Evolutionary conservation across 2,113 vertebrate genomes (phyloP).

Genomic region (Sphaerodactylus townsendi): DNA sequence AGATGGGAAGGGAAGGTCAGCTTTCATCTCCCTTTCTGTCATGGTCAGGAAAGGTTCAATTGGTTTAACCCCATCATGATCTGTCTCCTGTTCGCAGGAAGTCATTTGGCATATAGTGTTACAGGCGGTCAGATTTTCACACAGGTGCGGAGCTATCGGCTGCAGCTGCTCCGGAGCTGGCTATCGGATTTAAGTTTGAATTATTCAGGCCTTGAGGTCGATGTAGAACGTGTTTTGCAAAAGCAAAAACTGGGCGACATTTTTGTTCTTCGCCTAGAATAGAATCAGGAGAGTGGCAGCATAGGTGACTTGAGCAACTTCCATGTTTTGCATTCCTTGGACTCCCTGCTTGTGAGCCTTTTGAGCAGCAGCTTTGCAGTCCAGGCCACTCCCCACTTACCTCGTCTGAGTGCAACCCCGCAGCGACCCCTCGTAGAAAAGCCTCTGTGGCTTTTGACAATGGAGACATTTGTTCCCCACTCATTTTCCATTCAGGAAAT

Average conservation of each 20-base stretch:
- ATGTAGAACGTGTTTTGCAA: neutral
- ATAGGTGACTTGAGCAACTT: neutral
- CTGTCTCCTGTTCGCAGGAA: conserved; percentile 45
- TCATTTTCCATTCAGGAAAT: too few relatives aligned
- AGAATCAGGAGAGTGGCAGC: neutral
- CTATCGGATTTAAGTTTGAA: neutral
- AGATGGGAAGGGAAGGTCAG: conserved; percentile 45
- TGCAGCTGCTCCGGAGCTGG: conserved; percentile 9
- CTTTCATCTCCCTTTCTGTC: conserved; percentile 45
- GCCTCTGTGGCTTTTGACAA: too few relatives aligned
- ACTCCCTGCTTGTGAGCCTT: too few relatives aligned
- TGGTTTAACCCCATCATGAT: conserved; percentile 58
- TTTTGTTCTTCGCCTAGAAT: neutral
- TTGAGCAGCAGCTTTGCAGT: too few relatives aligned
- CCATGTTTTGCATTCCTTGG: too few relatives aligned
- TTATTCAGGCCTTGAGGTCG: neutral
- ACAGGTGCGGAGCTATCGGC: conserved; percentile 51
- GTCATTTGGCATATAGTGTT: conserved; percentile 53
- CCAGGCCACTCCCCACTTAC: too few relatives aligned
- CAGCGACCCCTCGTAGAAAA: too few relatives aligned
- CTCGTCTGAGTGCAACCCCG: too few relatives aligned
- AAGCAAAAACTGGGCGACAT: neutral
- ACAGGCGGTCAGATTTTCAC: conserved; percentile 4
- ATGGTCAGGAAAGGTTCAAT: conserved; percentile 55
- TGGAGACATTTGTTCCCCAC: too few relatives aligned